These are phyloP conservation scores for Aphrocallistes beatrix DNA, from an alignment of 37 sponge, comb jelly and placozoan species.

Conservation along the genomic window DNA sequence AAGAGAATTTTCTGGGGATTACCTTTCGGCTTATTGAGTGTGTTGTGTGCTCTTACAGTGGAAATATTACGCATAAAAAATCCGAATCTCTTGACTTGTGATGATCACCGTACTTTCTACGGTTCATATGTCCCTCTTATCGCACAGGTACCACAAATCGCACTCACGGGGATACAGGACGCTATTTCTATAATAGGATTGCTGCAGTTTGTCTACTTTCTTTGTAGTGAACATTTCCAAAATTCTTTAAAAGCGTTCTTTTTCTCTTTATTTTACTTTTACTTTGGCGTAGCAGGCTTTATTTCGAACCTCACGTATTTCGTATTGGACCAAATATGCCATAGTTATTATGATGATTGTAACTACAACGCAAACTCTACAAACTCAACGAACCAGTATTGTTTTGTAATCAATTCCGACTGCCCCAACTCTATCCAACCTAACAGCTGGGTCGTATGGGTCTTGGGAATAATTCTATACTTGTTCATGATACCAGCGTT, in stretches of 20 bases:
- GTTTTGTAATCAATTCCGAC: background rate
- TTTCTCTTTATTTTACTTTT: conserved; percentile 5
- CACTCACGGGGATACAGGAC: background rate
- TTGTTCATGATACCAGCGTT: background rate
- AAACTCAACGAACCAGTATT: background rate
- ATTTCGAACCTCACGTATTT: background rate
- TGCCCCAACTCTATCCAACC: background rate
- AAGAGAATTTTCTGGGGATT: background rate
- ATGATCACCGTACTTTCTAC: background rate
- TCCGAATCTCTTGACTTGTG: background rate
- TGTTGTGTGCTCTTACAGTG: background rate
- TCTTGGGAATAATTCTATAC: background rate
- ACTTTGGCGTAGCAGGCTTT: background rate
- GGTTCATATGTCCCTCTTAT: background rate
- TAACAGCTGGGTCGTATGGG: background rate
- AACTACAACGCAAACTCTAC: background rate
- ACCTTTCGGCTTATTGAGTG: background rate
- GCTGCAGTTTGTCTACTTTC: background rate
- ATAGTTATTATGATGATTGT: background rate
- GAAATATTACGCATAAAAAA: background rate
- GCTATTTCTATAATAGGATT: background rate
- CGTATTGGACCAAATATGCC: background rate
- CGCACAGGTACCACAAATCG: background rate
- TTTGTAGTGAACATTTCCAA: background rate
- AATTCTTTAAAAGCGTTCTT: background rate